Conservation (phyloP, 2,888 invertebrate genomes). For the Malacosoma neustria region DNA sequence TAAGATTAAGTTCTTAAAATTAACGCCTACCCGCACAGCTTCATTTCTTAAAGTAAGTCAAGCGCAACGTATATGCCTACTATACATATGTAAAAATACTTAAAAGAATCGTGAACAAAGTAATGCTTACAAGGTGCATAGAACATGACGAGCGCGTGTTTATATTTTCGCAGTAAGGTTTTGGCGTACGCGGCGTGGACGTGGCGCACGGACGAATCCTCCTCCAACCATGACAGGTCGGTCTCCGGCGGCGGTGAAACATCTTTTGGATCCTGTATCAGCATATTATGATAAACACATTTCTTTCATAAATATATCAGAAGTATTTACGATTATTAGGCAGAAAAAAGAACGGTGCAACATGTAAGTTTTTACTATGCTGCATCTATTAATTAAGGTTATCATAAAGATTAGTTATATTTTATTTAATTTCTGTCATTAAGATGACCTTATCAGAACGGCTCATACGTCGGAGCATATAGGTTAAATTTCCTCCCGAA, state of each 20-base stretch:
- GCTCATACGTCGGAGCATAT: too few relatives aligned
- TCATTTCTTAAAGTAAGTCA: too few relatives aligned
- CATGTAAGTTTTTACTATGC: not conserved
- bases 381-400: too few relatives aligned
- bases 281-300: not conserved
- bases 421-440: too few relatives aligned
- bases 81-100: too few relatives aligned
- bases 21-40: too few relatives aligned
- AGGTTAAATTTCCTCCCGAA: too few relatives aligned
- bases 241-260: constrained; percentile 89
- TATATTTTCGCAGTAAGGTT: constrained; percentile 85
- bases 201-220: constrained; percentile 84
- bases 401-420: too few relatives aligned
- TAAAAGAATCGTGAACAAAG: too few relatives aligned
- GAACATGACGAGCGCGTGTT: constrained; percentile 92
- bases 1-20: too few relatives aligned
- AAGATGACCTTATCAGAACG: too few relatives aligned
- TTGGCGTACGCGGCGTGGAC: constrained; percentile 83
- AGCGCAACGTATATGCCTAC: too few relatives aligned
- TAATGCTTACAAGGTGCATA: constrained; percentile 90
- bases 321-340: not conserved
- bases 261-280: constrained; percentile 79
- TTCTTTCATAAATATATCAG: not conserved
- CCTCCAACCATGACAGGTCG: constrained; percentile 87
- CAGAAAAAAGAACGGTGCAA: not conserved